Evolutionary conservation across 1,140 invertebrate genomes (phyloP).

Genomic region (Aphelenchoides fujianensis): DNA sequence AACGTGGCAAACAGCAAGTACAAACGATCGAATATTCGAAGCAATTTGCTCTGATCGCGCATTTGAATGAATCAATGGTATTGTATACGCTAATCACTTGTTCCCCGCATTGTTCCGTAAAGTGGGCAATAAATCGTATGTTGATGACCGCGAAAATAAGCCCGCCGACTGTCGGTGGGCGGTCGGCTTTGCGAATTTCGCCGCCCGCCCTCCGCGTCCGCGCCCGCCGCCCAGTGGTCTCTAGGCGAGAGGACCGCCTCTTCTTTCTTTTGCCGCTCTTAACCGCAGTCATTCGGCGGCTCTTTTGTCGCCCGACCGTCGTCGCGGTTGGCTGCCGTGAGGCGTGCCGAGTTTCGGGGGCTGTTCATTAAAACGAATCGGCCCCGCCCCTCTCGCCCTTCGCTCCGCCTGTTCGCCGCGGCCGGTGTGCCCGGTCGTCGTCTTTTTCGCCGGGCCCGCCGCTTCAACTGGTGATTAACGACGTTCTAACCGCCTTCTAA

Average conservation of each 20-base stretch:
- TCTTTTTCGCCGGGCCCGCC: neutral
- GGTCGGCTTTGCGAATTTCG: neutral
- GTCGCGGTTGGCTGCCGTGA: neutral
- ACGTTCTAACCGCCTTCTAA: neutral
- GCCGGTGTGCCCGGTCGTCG: conserved; percentile 7
- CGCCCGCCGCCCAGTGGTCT: neutral
- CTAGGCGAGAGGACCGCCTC: neutral
- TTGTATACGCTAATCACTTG: too few relatives aligned
- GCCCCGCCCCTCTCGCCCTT: conserved; percentile 6
- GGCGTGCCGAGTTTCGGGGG: neutral
- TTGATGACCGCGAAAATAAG: too few relatives aligned
- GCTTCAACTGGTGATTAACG: neutral
- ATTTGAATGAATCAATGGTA: too few relatives aligned
- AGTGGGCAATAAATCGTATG: neutral
- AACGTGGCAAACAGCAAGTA: too few relatives aligned
- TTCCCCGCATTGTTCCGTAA: neutral
- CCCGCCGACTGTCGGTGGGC: conserved; percentile 1
- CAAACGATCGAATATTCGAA: too few relatives aligned
- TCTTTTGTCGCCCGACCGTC: neutral
- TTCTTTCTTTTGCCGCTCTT: neutral
- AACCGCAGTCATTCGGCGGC: neutral
- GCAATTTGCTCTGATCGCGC: too few relatives aligned
- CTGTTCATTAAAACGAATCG: conserved; percentile 2
- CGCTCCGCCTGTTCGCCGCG: conserved; percentile 13
- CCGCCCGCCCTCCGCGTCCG: neutral